Evolutionary conservation across 2,113 vertebrate species (phyloP), one percentile per base, ranked within the genome.

Genomic region (Calonectris borealis): DNA sequence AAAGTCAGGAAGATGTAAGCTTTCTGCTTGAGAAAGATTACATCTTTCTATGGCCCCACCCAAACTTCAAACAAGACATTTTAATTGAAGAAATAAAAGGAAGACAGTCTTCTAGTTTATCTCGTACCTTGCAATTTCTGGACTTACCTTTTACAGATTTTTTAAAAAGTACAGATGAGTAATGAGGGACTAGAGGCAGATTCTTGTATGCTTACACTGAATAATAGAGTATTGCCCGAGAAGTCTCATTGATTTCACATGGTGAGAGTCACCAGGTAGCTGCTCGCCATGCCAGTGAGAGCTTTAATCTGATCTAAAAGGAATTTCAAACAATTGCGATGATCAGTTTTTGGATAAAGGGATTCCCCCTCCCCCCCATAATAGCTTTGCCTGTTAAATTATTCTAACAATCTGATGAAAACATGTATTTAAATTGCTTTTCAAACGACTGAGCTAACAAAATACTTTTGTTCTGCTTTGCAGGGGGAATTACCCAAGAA

Each of bases 401-500:
- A 70, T 57, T 76, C 27, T 60, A 83, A 38, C 22, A 54, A 1
- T 61, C 32, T 54, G 13, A 44, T 54, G 69, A 85, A 88, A 86
- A 5, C 5, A 3, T 29, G 13, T 62, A 34, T 73, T 89, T 64
- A 87, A 84, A 38, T 38, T 83, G 31, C 66, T 88, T 91, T 60
- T 58, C 60, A 57, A 82, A 52, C 20, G 14, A 42, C n/a, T 40
- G 52, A 70, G 69, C 24, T 54, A 66, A 57, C 54, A 83, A 80
- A 75, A 84, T 70, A 64, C 7, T 27, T 11, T 87, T 90, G 1
- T 92, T 96, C 61, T 95, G 18, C 49, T 96, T 95, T 96, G 54
- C 86, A 98, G 98, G 51, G 98, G 98, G 36, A 98, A 98, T 94
- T 98, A 97, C 81, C 95, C 95, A 58, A 96, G 62, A 19, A 51